Evolutionary conservation across 2,113 vertebrate species (phyloP).

Genomic region (Balaeniceps rex): DNA sequence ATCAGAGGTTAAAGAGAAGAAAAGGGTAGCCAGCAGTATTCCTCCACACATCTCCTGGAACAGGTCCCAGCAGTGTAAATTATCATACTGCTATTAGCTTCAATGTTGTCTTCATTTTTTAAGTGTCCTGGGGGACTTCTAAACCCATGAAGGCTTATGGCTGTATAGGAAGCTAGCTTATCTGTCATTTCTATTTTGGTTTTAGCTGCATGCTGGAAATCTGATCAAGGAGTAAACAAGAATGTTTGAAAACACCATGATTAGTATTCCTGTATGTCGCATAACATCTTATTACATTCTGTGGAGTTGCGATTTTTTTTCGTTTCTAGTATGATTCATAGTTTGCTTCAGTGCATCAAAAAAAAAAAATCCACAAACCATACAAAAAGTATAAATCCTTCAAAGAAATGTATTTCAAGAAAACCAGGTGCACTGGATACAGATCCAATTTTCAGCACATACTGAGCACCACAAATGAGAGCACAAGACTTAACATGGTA

Average conservation of each 20-base stretch:
- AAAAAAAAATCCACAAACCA: background rate
- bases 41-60: background rate
- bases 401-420: background rate
- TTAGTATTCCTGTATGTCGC: background rate
- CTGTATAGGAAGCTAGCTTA: background rate
- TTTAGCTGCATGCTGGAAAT: background rate
- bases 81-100: background rate
- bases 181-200: background rate
- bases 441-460: background rate
- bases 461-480: background rate
- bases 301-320: background rate
- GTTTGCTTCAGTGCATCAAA: background rate
- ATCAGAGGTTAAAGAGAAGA: background rate
- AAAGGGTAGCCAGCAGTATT: background rate
- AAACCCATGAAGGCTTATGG: background rate
- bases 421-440: background rate
- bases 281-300: background rate
- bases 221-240: background rate
- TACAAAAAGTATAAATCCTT: background rate
- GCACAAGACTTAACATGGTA: background rate
- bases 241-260: background rate
- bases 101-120: background rate
- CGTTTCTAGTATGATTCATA: background rate
- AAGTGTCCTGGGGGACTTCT: background rate
- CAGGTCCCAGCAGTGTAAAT: background rate